These are phyloP conservation scores for Enteromius radiatus DNA, from an alignment of 2,797 vertebrate genomes.

Conservation along the genomic window DNA sequence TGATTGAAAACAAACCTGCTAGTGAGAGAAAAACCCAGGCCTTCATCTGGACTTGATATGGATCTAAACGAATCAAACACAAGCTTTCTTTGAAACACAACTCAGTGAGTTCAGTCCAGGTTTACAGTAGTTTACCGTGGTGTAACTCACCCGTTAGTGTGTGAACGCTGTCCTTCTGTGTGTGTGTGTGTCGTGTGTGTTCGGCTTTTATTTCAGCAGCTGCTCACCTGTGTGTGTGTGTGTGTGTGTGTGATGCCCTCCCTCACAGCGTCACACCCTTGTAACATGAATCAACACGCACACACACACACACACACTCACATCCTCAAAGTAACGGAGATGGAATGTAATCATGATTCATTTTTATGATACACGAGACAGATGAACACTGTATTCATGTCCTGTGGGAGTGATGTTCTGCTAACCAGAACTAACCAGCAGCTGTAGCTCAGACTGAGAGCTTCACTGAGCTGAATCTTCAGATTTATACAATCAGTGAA, in stretches of 20 bases:
- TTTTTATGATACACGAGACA: background rate
- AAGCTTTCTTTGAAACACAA: background rate
- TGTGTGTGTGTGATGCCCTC: conserved; percentile 78
- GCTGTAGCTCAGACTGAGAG: background rate
- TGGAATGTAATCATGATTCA: conserved; percentile 35
- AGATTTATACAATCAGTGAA: background rate
- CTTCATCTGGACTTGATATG: conserved; percentile 39
- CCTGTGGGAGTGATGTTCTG: background rate
- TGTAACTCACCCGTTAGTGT: conserved; percentile 47
- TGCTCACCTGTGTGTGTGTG: conserved; percentile 79
- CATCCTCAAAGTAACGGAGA: conserved; percentile 33
- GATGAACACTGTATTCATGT: background rate
- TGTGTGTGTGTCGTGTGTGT: background rate
- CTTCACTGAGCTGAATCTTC: background rate
- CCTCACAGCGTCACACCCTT: conserved; percentile 67
- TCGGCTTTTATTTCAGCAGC: conserved; percentile 74
- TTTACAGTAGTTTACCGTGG: background rate
- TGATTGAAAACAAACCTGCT: conserved; percentile 69
- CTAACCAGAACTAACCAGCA: background rate
- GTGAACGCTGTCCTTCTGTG: background rate
- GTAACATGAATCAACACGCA: conserved; percentile 69
- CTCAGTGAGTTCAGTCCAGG: too few species aligned
- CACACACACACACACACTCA: conserved; percentile 38
- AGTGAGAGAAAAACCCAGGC: conserved; percentile 71
- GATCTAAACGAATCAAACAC: conserved; percentile 17